Evolutionary conservation across 2,888 invertebrate species (phyloP).

Genomic region (Tupiocoris notatus): DNA sequence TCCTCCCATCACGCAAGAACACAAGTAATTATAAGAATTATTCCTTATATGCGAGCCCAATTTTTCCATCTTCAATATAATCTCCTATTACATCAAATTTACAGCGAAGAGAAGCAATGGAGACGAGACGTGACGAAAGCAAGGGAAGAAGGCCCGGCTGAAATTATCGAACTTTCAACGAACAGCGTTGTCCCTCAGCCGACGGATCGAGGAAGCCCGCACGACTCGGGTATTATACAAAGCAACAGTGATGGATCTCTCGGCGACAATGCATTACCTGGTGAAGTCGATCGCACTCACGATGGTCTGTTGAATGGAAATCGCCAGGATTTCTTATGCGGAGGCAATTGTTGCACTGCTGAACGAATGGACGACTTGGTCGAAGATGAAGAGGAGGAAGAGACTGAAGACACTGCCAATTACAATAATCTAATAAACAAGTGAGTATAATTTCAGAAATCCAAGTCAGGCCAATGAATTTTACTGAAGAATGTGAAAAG

Average conservation of each 20-base stretch:
- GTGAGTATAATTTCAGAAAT: background rate
- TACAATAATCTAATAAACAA: slow-evolving; percentile 26
- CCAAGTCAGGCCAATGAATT: background rate
- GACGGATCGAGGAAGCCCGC: slow-evolving; percentile 13
- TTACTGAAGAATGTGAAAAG: no score
- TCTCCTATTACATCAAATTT: background rate
- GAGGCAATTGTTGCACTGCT: background rate
- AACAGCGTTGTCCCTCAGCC: background rate
- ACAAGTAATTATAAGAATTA: slow-evolving; percentile 26
- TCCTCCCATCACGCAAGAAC: slow-evolving; percentile 33
- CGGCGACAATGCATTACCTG: background rate
- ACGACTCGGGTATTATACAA: slow-evolving; percentile 37
- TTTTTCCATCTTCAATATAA: background rate
- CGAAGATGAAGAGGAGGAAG: slow-evolving; percentile 2
- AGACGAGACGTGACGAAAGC: slow-evolving; percentile 27
- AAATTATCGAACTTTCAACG: slow-evolving; percentile 30
- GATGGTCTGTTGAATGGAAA: background rate
- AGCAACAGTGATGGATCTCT: slow-evolving; percentile 44
- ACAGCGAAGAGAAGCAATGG: slow-evolving; percentile 28
- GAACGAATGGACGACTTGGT: background rate
- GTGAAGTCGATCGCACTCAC: background rate
- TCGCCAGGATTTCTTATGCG: background rate
- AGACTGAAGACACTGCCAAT: slow-evolving; percentile 24
- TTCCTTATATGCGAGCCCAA: background rate
- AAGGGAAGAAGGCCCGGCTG: slow-evolving; percentile 36